phyloP scores from a whole-genome alignment of 2,113 vertebrate genomes.

The Nothocercus nigrocapillus region DNA sequence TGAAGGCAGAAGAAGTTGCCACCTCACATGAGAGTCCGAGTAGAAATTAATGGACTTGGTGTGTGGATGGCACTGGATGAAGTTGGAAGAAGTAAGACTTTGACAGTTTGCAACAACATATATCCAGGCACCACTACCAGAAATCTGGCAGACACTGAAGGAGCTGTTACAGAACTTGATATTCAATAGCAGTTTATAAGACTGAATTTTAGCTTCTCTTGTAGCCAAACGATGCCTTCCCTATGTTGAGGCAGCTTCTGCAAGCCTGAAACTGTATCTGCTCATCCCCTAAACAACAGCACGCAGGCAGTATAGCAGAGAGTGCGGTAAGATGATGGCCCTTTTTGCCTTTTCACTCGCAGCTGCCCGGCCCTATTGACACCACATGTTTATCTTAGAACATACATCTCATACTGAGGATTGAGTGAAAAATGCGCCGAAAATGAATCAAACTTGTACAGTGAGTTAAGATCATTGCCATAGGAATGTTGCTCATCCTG shows the following conservation, averaged over 20 bases:
- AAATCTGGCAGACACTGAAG: background rate
- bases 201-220: too few species aligned
- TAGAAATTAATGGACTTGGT: background rate
- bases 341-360: background rate
- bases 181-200: too few species aligned
- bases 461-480: background rate
- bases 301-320: background rate
- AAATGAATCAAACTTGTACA: background rate
- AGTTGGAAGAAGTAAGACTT: background rate
- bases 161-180: background rate
- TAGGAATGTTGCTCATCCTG: background rate
- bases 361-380: background rate
- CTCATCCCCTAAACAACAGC: background rate
- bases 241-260: background rate
- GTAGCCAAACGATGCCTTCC: background rate
- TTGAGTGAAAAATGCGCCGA: background rate
- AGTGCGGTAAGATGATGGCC: background rate
- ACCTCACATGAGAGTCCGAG: background rate
- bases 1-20: background rate
- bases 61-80: background rate
- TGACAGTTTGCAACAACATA: background rate
- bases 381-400: background rate
- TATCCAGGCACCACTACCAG: background rate
- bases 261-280: background rate
- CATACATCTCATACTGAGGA: fast-evolving